Evolutionary conservation across 64 coral and sea anemone species (phyloP), one percentile per base, ranked within the genome.

Genomic region (Porites australiensis): DNA sequence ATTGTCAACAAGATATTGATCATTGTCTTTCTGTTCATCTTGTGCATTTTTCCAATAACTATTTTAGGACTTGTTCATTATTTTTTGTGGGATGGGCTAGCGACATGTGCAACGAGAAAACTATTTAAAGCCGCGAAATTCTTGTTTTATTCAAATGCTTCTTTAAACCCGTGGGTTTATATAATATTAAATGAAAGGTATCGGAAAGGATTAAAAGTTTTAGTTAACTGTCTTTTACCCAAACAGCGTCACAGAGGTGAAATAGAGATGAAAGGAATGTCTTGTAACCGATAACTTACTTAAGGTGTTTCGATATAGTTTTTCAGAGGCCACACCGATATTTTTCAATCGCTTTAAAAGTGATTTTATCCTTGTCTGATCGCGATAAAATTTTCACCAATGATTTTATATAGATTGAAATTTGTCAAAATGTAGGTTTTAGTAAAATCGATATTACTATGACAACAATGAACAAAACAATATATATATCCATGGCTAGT

Each of bases 101-200:
- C 88, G 4, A 4, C 91, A 8, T 21, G 2, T 13, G 86, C 75
- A 47, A 50, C 47, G 79, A 2, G 4, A 0, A 11, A 58, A 44
- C 16, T 88, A 47, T 50, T 93, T 21, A 6, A 23, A 0, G 75
- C 8, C 1, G 18, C 79, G 18, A 60, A 45, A 22, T 49, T 63
- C 4, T 5, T 88, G 71, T 70, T 87, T 22, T 70, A 88, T 57
- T 64, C 48, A 13, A 93, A 93, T 7, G 84, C 83, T 9, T 76
- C 91, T 13, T 43, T 88, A 11, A 93, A 93, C 44, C 91, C 91
- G 1, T 63, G 77, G 4, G 74, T 93, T 16, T 93, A 88, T 48
- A 77, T 93, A 13, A 19, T 79, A 79, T 93, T 79, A 61, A 93
- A 64, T 19, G 61, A 93, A 46, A 93, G 72, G 9, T 93, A 93